Percentiles rank a stretch among this genome's conserved stretches.
phyloP scores from a whole-genome alignment of 2,113 vertebrate genomes.

The Ctenodactylus gundi region DNA sequence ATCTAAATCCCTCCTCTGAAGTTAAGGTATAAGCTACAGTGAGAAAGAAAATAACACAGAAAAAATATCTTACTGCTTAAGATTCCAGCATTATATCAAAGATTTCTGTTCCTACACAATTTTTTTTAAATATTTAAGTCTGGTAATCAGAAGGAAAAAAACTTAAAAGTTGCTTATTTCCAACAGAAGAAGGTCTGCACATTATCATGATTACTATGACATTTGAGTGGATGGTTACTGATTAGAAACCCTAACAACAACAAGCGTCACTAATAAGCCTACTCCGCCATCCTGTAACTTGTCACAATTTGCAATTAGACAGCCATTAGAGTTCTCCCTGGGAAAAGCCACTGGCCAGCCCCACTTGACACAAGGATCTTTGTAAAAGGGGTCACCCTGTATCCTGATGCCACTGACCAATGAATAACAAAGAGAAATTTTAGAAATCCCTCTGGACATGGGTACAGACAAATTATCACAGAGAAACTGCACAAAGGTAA shows the following conservation, averaged over 20 bases:
- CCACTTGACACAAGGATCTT: background rate
- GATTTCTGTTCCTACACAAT: conserved; percentile 5
- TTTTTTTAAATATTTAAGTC: background rate
- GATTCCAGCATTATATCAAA: conserved; percentile 24
- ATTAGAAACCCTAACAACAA: conserved; percentile 34
- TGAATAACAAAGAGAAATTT: background rate
- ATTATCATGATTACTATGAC: background rate
- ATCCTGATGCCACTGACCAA: background rate
- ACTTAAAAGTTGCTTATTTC: conserved; percentile 3
- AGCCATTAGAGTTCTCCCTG: background rate
- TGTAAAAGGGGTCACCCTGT: background rate
- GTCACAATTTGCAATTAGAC: background rate
- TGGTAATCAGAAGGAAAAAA: background rate
- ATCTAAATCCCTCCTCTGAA: background rate
- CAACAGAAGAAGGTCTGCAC: background rate
- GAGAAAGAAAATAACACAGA: conserved; percentile 28
- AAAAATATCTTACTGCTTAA: conserved; percentile 25
- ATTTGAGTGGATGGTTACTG: background rate
- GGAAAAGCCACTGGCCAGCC: background rate
- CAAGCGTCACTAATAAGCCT: background rate
- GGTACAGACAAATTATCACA: conserved; percentile 3
- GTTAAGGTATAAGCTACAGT: background rate
- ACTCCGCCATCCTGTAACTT: background rate
- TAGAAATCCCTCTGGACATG: background rate
- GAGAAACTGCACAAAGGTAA: background rate